phyloP scores from a whole-genome alignment of 2,113 vertebrate genomes.

The Plecturocebus donacophilus region DNA sequence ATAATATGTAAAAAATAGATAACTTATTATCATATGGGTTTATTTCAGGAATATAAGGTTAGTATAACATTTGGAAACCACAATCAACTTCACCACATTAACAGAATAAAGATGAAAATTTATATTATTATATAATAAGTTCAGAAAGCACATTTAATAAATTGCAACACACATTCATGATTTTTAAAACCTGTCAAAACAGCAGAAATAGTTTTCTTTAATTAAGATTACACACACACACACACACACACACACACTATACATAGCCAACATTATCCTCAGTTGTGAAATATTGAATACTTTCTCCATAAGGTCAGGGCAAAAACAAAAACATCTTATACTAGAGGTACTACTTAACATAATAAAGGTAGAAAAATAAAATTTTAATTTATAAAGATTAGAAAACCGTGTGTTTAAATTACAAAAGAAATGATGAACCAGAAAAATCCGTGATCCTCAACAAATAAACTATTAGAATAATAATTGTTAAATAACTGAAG shows the following conservation, averaged over 20 bases:
- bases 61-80: background rate
- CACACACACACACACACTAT: background rate
- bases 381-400: background rate
- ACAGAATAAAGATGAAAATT: background rate
- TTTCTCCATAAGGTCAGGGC: background rate
- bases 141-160: slow-evolving; percentile 27
- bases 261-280: background rate
- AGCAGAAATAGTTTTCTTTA: background rate
- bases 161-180: background rate
- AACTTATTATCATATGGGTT: background rate
- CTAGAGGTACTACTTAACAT: background rate
- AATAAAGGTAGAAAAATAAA: background rate
- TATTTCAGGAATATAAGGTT: background rate
- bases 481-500: background rate
- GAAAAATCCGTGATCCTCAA: background rate
- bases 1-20: background rate
- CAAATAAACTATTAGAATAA: background rate
- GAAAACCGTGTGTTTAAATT: background rate
- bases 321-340: background rate
- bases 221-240: background rate
- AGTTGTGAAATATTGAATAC: background rate
- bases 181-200: slow-evolving; percentile 19
- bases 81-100: background rate
- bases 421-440: background rate
- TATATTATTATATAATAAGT: background rate